phyloP scores from a whole-genome alignment of 2,888 invertebrate species.

The Dugesia japonica region DNA sequence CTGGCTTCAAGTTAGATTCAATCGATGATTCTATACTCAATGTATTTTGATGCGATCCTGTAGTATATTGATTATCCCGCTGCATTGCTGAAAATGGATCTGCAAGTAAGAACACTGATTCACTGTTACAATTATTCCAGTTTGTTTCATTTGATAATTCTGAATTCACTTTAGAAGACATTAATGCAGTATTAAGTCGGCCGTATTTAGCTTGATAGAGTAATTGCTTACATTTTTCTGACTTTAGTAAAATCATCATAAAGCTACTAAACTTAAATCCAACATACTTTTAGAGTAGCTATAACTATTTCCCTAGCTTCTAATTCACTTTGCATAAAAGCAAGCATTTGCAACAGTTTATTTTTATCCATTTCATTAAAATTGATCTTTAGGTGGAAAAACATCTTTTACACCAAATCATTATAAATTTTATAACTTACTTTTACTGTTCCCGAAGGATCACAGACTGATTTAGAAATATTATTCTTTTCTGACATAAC shows the following conservation, averaged over 20 bases:
- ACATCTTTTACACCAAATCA: no score
- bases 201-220: constrained; percentile 62
- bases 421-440: neutral
- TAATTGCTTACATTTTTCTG: constrained; percentile 63
- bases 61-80: constrained; percentile 56
- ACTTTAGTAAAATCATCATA: no score
- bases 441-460: neutral
- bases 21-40: constrained; percentile 56
- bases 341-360: constrained; percentile 64
- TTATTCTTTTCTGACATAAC: constrained; percentile 4
- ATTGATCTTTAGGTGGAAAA: no score
- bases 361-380: constrained; percentile 57
- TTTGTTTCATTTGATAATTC: neutral
- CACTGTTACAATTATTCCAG: neutral
- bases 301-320: constrained; percentile 72
- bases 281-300: constrained; percentile 61
- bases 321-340: constrained; percentile 70
- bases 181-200: constrained; percentile 36
- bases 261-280: no score
- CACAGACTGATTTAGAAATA: neutral
- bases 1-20: constrained; percentile 57
- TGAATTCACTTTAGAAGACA: neutral
- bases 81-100: constrained; percentile 69
- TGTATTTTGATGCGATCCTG: constrained; percentile 41
- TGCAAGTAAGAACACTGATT: constrained; percentile 51